Percentiles rank a stretch among this genome's conserved stretches.
phyloP scores from a whole-genome alignment of 2,888 invertebrate genomes.

The Tanypteryx hageni region DNA sequence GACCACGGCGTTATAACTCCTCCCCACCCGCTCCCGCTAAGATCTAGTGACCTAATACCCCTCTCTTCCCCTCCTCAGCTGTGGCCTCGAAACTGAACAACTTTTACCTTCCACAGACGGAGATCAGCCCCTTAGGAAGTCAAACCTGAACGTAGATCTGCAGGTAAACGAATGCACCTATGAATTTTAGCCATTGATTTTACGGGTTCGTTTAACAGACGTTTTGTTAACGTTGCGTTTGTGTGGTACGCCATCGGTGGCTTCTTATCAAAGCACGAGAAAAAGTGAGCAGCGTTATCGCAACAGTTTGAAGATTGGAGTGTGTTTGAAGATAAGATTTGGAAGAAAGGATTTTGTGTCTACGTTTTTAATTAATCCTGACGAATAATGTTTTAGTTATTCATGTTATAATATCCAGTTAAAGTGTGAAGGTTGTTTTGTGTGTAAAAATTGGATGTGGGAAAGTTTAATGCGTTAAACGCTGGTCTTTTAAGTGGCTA shows the following conservation, averaged over 20 bases:
- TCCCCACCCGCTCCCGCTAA: constrained; percentile 27
- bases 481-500: constrained; percentile 38
- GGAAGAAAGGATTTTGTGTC: neutral
- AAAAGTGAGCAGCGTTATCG: constrained; percentile 59
- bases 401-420: neutral
- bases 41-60: constrained; percentile 64
- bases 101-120: constrained; percentile 64
- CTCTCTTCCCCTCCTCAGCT: constrained; percentile 37
- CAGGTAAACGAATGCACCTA: neutral
- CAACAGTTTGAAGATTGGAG: neutral
- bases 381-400: neutral
- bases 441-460: neutral
- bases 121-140: constrained; percentile 52
- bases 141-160: constrained; percentile 25
- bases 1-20: neutral
- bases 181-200: neutral
- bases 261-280: constrained; percentile 4
- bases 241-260: constrained; percentile 46
- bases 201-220: neutral
- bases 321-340: neutral
- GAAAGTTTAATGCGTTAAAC: neutral
- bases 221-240: neutral
- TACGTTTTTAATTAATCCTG: neutral
- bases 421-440: neutral
- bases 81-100: constrained; percentile 60